These are phyloP conservation scores for Ophioderma brevispina DNA, from an alignment of 35 echinoderm and acorn worm species.

Conservation along the genomic window DNA sequence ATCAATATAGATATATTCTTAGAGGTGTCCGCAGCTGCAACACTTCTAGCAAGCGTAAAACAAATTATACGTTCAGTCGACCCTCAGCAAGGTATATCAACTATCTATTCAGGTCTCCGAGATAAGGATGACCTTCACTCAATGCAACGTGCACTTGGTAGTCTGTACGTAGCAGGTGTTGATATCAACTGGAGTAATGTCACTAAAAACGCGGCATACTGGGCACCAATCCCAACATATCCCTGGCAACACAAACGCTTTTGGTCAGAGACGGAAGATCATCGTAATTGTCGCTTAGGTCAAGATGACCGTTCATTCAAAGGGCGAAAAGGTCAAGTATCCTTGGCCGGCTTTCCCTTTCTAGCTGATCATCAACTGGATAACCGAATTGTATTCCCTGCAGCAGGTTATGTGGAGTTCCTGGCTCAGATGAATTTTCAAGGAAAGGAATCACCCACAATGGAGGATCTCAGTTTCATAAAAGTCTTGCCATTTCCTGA, in stretches of 20 bases:
- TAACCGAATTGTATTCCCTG: slow-evolving; percentile 64
- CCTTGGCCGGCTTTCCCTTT: slow-evolving; percentile 76
- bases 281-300: slow-evolving; percentile 77
- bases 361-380: slow-evolving; percentile 59
- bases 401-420: slow-evolving; percentile 62
- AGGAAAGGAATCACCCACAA: too few species aligned
- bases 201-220: slow-evolving; percentile 40
- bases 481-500: too few species aligned
- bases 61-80: slow-evolving; percentile 63
- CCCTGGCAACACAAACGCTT: slow-evolving; percentile 79
- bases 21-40: slow-evolving; percentile 76
- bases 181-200: slow-evolving; percentile 78
- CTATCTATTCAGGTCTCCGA: slow-evolving; percentile 58
- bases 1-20: slow-evolving; percentile 63
- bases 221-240: slow-evolving; percentile 69
- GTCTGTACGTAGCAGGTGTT: slow-evolving; percentile 56
- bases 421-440: slow-evolving; percentile 38
- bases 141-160: slow-evolving; percentile 48
- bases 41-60: slow-evolving; percentile 70
- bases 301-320: slow-evolving; percentile 83
- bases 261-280: slow-evolving; percentile 73
- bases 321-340: slow-evolving; percentile 71
- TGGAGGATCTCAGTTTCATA: too few species aligned
- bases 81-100: slow-evolving; percentile 16
- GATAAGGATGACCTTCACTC: slow-evolving; percentile 67